Percentiles rank a stretch among this genome's conserved stretches.
Evolutionary conservation across 2,797 vertebrate genomes (phyloP).

Genomic region (Falco novaeseelandiae): DNA sequence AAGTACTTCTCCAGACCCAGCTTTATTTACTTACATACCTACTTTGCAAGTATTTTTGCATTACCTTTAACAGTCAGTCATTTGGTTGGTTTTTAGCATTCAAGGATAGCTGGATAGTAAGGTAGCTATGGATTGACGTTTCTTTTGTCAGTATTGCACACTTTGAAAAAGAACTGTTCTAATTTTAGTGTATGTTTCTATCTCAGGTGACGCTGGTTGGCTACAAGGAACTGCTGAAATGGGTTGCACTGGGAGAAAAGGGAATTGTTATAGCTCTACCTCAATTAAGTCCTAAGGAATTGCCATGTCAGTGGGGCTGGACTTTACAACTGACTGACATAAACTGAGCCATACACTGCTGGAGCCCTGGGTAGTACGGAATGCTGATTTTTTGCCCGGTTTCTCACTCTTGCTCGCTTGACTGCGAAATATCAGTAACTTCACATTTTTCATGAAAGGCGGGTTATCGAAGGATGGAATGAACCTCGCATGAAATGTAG

Average conservation of each 20-base stretch:
- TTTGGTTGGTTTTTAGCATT: background rate
- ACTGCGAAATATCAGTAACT: background rate
- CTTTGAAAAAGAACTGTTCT: background rate
- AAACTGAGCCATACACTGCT: constrained; percentile 44
- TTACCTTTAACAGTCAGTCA: background rate
- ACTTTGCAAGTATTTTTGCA: background rate
- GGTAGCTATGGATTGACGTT: background rate
- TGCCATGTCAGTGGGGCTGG: constrained; percentile 90
- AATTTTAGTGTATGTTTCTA: background rate
- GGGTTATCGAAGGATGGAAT: background rate
- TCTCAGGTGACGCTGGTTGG: constrained; percentile 87
- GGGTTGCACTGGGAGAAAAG: constrained; percentile 76
- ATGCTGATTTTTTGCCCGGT: background rate
- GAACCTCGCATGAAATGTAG: background rate
- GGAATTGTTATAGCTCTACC: constrained; percentile 85
- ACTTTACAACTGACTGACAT: constrained; percentile 81
- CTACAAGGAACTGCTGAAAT: constrained; percentile 79
- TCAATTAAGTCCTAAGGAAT: constrained; percentile 63
- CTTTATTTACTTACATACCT: background rate
- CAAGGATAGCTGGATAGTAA: background rate
- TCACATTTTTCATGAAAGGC: background rate
- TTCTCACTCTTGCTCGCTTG: background rate
- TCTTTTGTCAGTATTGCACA: background rate
- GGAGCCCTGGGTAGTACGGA: background rate
- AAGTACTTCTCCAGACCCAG: background rate